phyloP scores from a whole-genome alignment of 2,888 invertebrate genomes.

The Adelognathus sp. region DNA sequence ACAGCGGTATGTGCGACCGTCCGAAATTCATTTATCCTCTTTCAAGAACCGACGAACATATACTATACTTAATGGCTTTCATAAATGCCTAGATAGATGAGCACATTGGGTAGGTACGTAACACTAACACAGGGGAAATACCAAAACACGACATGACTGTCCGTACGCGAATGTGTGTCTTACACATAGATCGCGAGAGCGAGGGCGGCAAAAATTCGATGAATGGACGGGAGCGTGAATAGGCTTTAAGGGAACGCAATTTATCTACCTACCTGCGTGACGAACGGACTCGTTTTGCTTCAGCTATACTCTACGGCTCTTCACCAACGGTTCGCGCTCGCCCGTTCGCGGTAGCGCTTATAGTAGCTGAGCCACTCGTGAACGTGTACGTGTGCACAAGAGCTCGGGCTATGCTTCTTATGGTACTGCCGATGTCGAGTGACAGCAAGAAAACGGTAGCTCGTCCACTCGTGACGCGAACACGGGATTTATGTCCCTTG shows the following conservation, averaged over 20 bases:
- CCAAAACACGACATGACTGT: not conserved
- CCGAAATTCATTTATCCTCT: constrained; percentile 42
- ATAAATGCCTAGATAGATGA: constrained; percentile 28
- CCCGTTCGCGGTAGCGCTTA: constrained; percentile 45
- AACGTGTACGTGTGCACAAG: constrained; percentile 33
- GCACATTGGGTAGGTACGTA: constrained; percentile 16
- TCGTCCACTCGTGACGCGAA: constrained; percentile 40
- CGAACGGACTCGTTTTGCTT: constrained; percentile 32
- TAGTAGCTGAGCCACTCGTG: constrained; percentile 51
- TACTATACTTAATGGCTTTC: constrained; percentile 30
- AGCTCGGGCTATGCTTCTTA: constrained; percentile 42
- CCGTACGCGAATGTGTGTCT: not conserved
- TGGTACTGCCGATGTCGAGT: constrained; percentile 31
- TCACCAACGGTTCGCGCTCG: constrained; percentile 37
- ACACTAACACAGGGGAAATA: not conserved
- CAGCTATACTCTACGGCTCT: constrained; percentile 42
- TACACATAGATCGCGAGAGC: constrained; percentile 22
- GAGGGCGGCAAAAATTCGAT: constrained; percentile 53
- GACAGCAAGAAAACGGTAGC: constrained; percentile 51
- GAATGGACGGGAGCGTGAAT: constrained; percentile 58
- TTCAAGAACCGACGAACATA: constrained; percentile 10
- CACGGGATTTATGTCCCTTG: constrained; percentile 1
- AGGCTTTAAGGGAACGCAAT: constrained; percentile 57
- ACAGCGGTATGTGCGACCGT: not conserved
- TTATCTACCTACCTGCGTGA: constrained; percentile 54